Conservation (phyloP, 2,888 invertebrate genomes). For the Pyrgus malvae region DNA sequence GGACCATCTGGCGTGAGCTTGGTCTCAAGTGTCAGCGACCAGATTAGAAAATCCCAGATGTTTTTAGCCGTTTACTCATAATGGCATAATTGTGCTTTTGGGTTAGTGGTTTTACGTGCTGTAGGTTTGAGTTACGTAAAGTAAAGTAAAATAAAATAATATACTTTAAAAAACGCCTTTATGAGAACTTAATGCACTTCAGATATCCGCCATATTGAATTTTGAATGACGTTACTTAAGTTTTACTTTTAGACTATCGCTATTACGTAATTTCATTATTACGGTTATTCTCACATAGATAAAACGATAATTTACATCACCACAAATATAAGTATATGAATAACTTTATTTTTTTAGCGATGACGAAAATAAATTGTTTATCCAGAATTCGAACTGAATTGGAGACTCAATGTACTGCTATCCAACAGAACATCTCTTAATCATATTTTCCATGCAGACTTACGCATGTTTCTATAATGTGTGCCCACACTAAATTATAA, state of each 20-base stretch:
- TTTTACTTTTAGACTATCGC: no score
- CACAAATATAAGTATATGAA: no score
- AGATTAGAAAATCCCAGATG: slow-evolving; percentile 20
- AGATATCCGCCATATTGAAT: no score
- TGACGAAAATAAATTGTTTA: no score
- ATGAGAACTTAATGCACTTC: no score
- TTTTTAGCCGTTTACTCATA: background rate
- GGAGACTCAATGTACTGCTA: background rate
- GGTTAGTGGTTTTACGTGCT: background rate
- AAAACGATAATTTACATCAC: no score
- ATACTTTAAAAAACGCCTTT: no score
- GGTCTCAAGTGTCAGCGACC: slow-evolving; percentile 45
- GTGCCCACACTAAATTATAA: slow-evolving; percentile 8
- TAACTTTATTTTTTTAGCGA: no score
- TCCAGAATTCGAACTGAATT: no score
- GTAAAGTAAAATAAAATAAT: background rate
- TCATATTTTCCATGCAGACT: background rate
- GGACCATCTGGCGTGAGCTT: slow-evolving; percentile 60
- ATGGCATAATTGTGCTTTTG: background rate
- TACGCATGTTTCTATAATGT: background rate
- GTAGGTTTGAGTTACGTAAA: background rate
- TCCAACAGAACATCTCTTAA: background rate
- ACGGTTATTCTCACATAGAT: no score
- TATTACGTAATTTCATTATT: no score
- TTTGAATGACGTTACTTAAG: no score